Conservation (phyloP, 2,888 invertebrate species). For the Hydroisotoma schaefferi region DNA sequence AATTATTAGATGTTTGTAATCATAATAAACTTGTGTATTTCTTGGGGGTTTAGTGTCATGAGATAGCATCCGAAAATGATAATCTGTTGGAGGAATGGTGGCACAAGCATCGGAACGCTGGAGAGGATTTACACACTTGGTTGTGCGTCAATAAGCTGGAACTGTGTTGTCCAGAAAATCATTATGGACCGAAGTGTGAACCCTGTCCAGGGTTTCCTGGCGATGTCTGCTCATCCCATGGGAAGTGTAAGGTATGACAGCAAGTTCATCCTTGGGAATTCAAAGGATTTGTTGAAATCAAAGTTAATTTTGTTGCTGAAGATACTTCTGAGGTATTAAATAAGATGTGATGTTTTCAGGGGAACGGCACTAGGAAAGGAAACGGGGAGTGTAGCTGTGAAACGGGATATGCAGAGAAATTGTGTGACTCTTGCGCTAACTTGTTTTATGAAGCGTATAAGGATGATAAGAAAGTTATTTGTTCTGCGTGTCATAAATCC, state of each 20-base stretch:
- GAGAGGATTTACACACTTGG: slow-evolving; percentile 65
- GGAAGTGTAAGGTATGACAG: slow-evolving; percentile 67
- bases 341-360: too few relatives aligned
- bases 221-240: slow-evolving; percentile 75
- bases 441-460: slow-evolving; percentile 70
- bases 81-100: slow-evolving; percentile 84
- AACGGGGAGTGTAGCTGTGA: slow-evolving; percentile 87
- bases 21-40: neutral
- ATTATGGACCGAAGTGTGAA: slow-evolving; percentile 76
- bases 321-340: too few relatives aligned
- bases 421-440: slow-evolving; percentile 73
- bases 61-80: slow-evolving; percentile 79
- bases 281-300: too few relatives aligned
- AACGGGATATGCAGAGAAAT: slow-evolving; percentile 70
- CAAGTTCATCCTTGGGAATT: too few relatives aligned
- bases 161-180: slow-evolving; percentile 79
- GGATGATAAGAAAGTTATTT: slow-evolving; percentile 69
- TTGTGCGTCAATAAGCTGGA: slow-evolving; percentile 74
- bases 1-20: neutral
- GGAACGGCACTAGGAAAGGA: slow-evolving; percentile 87
- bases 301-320: neutral
- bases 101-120: slow-evolving; percentile 63
- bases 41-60: slow-evolving; percentile 65
- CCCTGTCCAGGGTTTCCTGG: slow-evolving; percentile 73
- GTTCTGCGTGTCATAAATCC: slow-evolving; percentile 73